Base-by-base conservation (phyloP, 2,888 invertebrate genomes). In the Abscondita cerata region DNA sequence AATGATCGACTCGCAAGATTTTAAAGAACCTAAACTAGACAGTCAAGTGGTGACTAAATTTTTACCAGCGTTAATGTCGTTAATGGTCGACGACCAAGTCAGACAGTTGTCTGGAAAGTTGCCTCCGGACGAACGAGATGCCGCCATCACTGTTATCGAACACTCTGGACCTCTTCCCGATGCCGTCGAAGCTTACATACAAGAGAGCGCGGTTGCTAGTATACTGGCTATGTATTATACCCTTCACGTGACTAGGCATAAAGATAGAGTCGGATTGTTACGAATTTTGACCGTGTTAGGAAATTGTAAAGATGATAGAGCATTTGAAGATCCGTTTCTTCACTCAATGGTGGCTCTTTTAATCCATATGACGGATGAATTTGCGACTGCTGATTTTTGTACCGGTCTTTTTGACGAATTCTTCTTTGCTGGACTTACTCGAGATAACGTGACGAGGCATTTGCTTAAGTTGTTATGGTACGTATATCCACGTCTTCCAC, bases 321-420 rank as follows among this genome's bases (percentile, higher is more conserved):
- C 96, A 0, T 96, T 95, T 78, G 96, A 96, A 78, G 97, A 98
- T 83, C 96, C 96, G 3, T 96, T 96, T 79, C 81, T 98, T 58
- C 97, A 98, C 83, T 93, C 95, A 11, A 82, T 98, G 72, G 86
- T 89, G 15, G 91, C 93, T 0, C 80, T 93, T 46, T 83, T 98
- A 5, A 91, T 96, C 69, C 91, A 92, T 62, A 89, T 96, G 84
- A 88, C 90, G 2, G 97, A 98, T 68, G 96, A 96, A 80, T 97
- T 98, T 76, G 86, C 92, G 68, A 91, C 93, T 0, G 95, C 96
- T 81, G 96, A 96, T 71, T 96, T 97, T 77, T 96, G 96, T 80
- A 95, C 95, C 1, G 93, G 94, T 1, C 87, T 98, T 41, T 96
- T 98, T 82, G 96, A 97, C 80, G 96, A 96, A 78, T 97, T 97